phyloP scores from a whole-genome alignment of 2,888 invertebrate genomes.

The Mythimna loreyi region DNA sequence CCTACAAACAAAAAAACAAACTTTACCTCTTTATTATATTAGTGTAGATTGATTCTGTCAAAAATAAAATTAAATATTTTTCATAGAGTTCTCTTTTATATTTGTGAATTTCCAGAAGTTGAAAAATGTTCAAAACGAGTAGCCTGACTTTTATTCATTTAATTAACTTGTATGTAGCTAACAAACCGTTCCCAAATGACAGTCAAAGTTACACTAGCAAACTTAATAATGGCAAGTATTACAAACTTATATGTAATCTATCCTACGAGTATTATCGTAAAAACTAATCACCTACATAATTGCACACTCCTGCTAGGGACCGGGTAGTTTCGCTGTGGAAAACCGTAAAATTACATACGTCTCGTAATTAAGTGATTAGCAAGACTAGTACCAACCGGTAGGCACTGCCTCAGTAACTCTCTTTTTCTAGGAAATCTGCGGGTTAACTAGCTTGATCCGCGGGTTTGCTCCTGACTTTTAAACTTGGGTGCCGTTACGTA shows the following conservation, averaged over 20 bases:
- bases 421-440: slow-evolving; percentile 46
- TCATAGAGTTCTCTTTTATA: too few species aligned
- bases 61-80: too few species aligned
- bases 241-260: slow-evolving; percentile 24
- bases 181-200: not conserved
- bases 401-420: slow-evolving; percentile 43
- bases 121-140: too few species aligned
- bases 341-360: slow-evolving; percentile 57
- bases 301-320: slow-evolving; percentile 9
- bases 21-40: too few species aligned
- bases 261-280: slow-evolving; percentile 32
- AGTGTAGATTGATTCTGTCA: too few species aligned
- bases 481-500: slow-evolving; percentile 10
- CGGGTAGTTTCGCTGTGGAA: slow-evolving; percentile 37
- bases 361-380: slow-evolving; percentile 57
- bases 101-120: too few species aligned
- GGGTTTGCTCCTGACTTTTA: slow-evolving; percentile 5
- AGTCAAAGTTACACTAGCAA: slow-evolving; percentile 9
- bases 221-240: slow-evolving; percentile 28
- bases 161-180: not conserved
- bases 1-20: too few species aligned
- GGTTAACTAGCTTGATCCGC: slow-evolving; percentile 8
- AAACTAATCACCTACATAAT: slow-evolving; percentile 39
- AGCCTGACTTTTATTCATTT: too few species aligned
- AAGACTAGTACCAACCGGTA: slow-evolving; percentile 16